Evolutionary conservation across 2,797 vertebrate species (phyloP).

Genomic region (Channa striata): DNA sequence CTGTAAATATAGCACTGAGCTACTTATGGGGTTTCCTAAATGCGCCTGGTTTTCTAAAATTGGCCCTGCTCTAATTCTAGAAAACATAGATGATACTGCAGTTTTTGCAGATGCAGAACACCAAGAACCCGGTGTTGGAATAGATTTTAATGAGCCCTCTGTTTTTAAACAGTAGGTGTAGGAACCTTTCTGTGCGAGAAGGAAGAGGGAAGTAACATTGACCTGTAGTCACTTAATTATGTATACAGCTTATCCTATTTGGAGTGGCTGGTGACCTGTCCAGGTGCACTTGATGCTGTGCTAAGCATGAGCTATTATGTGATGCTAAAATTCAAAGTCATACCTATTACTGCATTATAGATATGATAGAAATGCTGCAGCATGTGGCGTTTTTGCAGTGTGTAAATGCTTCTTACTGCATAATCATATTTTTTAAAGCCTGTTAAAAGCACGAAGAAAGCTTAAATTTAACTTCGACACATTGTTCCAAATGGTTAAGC

Average conservation of each 20-base stretch:
- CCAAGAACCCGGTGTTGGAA: background rate
- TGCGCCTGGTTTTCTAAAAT: background rate
- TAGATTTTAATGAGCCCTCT: conserved; percentile 15
- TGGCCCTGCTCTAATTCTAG: conserved; percentile 18
- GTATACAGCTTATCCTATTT: no score
- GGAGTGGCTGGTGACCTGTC: no score
- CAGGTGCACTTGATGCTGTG: no score
- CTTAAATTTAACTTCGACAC: background rate
- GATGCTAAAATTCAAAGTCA: no score
- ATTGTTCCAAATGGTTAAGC: background rate
- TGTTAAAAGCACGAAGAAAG: no score
- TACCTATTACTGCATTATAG: background rate
- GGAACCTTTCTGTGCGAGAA: no score
- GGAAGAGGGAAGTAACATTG: no score
- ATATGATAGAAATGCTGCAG: background rate
- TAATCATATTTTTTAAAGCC: no score
- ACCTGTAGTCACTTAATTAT: no score
- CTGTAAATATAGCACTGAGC: conserved; percentile 21
- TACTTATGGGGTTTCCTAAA: conserved; percentile 34
- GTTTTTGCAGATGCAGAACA: conserved; percentile 6
- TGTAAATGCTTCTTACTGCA: no score
- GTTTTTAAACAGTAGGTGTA: background rate
- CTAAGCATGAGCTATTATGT: no score
- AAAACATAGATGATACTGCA: conserved; percentile 21
- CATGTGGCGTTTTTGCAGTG: background rate